Conservation (phyloP, 2,888 invertebrate species). For the Lasioglossum vierecki region DNA sequence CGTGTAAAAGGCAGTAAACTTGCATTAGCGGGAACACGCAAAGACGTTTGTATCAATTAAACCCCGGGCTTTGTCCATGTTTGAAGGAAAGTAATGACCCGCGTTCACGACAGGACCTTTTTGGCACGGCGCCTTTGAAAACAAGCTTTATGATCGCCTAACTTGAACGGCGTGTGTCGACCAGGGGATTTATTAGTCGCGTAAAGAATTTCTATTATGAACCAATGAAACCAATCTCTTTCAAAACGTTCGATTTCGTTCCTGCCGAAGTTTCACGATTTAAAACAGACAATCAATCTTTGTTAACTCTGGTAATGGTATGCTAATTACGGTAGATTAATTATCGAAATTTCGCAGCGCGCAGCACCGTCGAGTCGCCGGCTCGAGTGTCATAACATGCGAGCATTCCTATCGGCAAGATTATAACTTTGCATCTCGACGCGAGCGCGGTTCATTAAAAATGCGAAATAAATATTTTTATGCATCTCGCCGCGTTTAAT, state of each 20-base stretch:
- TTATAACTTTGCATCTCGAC: background rate
- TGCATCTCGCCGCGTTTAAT: slow-evolving; percentile 8
- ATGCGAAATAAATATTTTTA: slow-evolving; percentile 15
- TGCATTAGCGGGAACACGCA: slow-evolving; percentile 47
- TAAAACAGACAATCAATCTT: background rate
- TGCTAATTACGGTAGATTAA: background rate
- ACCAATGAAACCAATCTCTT: background rate
- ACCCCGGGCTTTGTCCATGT: background rate
- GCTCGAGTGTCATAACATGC: background rate
- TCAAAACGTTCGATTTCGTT: background rate
- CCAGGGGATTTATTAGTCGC: background rate
- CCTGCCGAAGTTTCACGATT: background rate
- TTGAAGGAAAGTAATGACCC: background rate
- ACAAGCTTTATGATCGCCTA: background rate
- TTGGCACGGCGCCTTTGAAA: slow-evolving; percentile 9
- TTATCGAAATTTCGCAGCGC: background rate
- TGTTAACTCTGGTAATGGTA: background rate
- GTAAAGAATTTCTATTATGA: background rate
- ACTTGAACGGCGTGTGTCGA: background rate
- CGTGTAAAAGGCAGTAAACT: slow-evolving; percentile 32
- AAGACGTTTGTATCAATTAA: slow-evolving; percentile 51
- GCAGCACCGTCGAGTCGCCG: background rate
- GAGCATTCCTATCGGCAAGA: background rate
- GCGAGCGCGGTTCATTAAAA: background rate
- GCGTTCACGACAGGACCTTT: background rate